These are phyloP conservation scores for Genyomyrus donnyi DNA, from an alignment of 2,113 vertebrate species.

Conservation along the genomic window DNA sequence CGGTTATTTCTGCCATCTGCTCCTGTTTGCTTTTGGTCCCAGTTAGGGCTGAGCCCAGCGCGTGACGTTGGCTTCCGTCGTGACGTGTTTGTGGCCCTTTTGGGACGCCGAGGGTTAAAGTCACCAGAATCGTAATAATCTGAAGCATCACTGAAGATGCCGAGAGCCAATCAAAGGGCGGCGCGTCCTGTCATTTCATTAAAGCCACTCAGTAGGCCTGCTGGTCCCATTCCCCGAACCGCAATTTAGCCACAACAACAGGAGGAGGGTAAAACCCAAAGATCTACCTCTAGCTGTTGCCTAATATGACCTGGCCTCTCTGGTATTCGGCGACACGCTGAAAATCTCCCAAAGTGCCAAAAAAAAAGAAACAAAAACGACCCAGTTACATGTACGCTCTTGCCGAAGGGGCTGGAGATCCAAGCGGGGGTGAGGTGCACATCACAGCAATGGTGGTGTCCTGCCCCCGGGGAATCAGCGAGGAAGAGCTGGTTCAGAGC, in stretches of 20 bases:
- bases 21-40: conserved; percentile 2
- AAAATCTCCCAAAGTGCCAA: background rate
- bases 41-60: background rate
- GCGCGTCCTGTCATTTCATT: background rate
- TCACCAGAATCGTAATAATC: background rate
- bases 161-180: background rate
- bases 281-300: background rate
- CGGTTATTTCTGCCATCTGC: background rate
- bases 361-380: background rate
- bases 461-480: background rate
- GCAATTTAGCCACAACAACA: background rate
- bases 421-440: background rate
- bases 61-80: background rate
- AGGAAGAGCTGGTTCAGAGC: conserved; percentile 1
- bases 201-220: background rate
- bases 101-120: background rate
- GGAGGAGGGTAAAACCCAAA: background rate
- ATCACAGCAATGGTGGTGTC: background rate
- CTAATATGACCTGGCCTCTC: background rate
- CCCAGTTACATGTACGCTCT: background rate
- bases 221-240: background rate
- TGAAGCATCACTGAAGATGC: too few species aligned
- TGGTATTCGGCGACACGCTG: background rate
- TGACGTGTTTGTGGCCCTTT: background rate
- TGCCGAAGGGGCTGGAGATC: background rate